Evolutionary conservation across 2,888 invertebrate genomes (phyloP).

Genomic region (Spodoptera exigua): DNA sequence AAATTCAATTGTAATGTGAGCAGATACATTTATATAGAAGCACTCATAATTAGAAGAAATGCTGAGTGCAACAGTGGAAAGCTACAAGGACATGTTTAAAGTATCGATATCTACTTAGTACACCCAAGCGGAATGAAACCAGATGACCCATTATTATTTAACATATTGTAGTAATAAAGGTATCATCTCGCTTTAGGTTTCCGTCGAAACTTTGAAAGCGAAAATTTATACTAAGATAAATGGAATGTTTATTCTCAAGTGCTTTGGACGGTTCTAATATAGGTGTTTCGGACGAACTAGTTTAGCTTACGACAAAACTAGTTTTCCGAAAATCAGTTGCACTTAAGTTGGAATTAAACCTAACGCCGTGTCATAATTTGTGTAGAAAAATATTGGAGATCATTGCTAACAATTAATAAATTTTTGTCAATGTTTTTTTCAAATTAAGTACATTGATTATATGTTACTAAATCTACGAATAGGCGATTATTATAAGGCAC

Average conservation of each 20-base stretch:
- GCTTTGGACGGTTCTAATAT: background rate
- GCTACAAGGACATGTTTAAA: slow-evolving; percentile 32
- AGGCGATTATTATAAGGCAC: slow-evolving; percentile 57
- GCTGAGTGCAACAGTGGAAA: slow-evolving; percentile 32
- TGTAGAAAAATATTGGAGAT: slow-evolving; percentile 8
- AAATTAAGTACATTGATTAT: slow-evolving; percentile 7
- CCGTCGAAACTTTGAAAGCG: slow-evolving; percentile 79
- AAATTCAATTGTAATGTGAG: slow-evolving; percentile 34
- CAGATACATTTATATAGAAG: slow-evolving; percentile 27
- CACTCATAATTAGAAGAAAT: slow-evolving; percentile 30
- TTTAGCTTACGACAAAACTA: slow-evolving; percentile 20
- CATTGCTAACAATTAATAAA: slow-evolving; percentile 13
- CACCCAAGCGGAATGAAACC: slow-evolving; percentile 56
- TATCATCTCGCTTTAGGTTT: slow-evolving; percentile 80
- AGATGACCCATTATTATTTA: slow-evolving; percentile 31
- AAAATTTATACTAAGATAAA: slow-evolving; percentile 60
- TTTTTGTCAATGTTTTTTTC: slow-evolving; percentile 3
- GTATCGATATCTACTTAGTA: slow-evolving; percentile 45
- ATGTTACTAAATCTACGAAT: slow-evolving; percentile 13
- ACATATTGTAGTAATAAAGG: slow-evolving; percentile 46
- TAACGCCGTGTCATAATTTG: slow-evolving; percentile 1
- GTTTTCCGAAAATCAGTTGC: slow-evolving; percentile 1
- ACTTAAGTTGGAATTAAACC: no score
- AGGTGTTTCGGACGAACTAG: background rate
- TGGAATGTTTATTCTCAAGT: slow-evolving; percentile 19